Base-by-base conservation (phyloP, 2,888 invertebrate species). In the Lasioglossum vierecki region DNA sequence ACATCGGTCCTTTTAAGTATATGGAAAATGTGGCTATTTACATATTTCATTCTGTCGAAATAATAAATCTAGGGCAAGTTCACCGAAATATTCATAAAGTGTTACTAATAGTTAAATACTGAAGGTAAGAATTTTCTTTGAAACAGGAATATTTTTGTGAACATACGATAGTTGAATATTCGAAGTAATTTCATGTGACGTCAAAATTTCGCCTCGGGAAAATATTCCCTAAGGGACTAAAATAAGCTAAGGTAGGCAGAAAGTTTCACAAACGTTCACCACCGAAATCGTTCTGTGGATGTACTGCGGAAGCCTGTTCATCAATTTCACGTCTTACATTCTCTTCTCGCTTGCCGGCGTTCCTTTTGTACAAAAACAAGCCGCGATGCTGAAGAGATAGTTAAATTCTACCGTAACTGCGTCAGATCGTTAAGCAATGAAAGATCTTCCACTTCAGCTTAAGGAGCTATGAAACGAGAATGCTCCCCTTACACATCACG, bases 381-480 rank as follows among this genome's bases (percentile, higher is more conserved):
- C 73, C 57, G 63, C 63, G 57, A 77, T 49, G 68, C 68, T 13
- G 71, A 44, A 68, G 41, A 82, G 73, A 77, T 68, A 75, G 74
- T 76, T 83, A 84, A 80, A 84, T 84, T 82, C 70, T 70, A 22
- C 13, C 70, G 60, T 72, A 80, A 82, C 78, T 82, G 49, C 30
- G 71, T 39, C 13, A 70, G 73, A 85, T 87, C 80, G 71, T 85
- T 85, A 84, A 80, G 72, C 75, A 80, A 72, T 53, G 39, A 79
- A 79, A 79, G 80, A 80, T 84, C 85, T 53, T 60, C 57, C 66
- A 46, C 79, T 80, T 70, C 70, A 22, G 53, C 78, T 86, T 81
- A 78, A 86, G 66, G 77, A 82, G 80, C 84, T 87, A 83, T 53
- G 87, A 87, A 87, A 88, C 44, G 81, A 86, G 88, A 84, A 86